phyloP scores from a whole-genome alignment of 2,113 vertebrate genomes.

The Brachyhypopomus occidentalis region DNA sequence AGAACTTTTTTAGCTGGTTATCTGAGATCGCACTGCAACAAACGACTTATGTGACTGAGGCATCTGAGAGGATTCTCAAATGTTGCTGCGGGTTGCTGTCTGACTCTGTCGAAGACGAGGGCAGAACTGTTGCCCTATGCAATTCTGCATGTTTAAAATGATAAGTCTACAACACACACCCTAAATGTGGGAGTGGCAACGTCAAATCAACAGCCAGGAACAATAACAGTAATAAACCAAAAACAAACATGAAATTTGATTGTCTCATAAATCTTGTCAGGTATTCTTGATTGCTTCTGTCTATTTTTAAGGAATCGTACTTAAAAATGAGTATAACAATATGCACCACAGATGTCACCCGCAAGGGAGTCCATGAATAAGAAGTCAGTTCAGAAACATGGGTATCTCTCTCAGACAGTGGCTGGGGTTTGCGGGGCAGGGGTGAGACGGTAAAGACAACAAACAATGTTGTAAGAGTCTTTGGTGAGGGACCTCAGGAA shows the following conservation, averaged over 20 bases:
- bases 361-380: too few relatives aligned
- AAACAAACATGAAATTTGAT: neutral
- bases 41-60: neutral
- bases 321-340: neutral
- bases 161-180: neutral
- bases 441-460: constrained; percentile 33
- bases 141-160: neutral
- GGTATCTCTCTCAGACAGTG: neutral
- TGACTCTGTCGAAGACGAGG: neutral
- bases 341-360: neutral
- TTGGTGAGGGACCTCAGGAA: neutral
- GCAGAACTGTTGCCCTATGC: neutral
- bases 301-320: too few relatives aligned
- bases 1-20: neutral
- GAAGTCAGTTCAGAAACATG: neutral
- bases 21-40: neutral
- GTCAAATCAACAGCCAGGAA: neutral
- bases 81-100: too few relatives aligned
- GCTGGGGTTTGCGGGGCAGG: constrained; percentile 22
- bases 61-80: neutral
- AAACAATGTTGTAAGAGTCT: constrained; percentile 24
- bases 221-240: neutral
- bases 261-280: neutral
- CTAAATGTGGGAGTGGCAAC: neutral
- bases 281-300: neutral